Evolutionary conservation across 1,140 invertebrate species (phyloP), one percentile per base, ranked within the genome.

Genomic region (Camponotus floridanus): DNA sequence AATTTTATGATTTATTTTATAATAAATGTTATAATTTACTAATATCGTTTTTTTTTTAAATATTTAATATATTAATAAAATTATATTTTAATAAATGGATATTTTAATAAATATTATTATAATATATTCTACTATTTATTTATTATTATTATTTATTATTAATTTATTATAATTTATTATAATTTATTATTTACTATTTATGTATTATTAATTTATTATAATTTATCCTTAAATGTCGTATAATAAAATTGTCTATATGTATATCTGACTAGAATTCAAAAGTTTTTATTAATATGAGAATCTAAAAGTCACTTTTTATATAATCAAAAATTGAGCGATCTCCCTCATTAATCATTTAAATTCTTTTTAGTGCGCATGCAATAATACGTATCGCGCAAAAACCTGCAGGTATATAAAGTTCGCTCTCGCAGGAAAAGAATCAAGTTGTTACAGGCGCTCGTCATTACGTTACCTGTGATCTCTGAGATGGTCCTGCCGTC

Each of bases 401-500:
- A 65, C 7, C 26, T 65, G 11, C 11, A 3, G 18, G 18, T 8
- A 18, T 3, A 15, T n/a, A 39, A 45, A 62, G 3, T 11, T 3
- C 11, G 8, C 21, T 62, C 15, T 61, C 36, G 18, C 11, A 42
- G 61, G 13, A 42, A 39, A 42, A 76, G 62, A 21, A 33, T n/a
- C 15, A 18, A 76, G 31, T 76, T 7, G 21, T 0, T 3, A n/a
- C 15, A 78, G 59, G 48, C 7, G 33, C 2, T 2, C 36, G 45
- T 33, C 45, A 7, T 26, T 26, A 42, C 11, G 39, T 87, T 95
- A 98, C 97, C 98, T 98, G 95, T 98, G 98, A 94, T 99, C 98
- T 94, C 98, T 96, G 9, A 99, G 96, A 95, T 99, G 98, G 94
- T 99, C 98, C 94, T 99, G 98, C 92, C 98, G 96, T 86, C 99